phyloP scores from a whole-genome alignment of 2,797 vertebrate genomes.

The Odontamblyopus lacepedii region DNA sequence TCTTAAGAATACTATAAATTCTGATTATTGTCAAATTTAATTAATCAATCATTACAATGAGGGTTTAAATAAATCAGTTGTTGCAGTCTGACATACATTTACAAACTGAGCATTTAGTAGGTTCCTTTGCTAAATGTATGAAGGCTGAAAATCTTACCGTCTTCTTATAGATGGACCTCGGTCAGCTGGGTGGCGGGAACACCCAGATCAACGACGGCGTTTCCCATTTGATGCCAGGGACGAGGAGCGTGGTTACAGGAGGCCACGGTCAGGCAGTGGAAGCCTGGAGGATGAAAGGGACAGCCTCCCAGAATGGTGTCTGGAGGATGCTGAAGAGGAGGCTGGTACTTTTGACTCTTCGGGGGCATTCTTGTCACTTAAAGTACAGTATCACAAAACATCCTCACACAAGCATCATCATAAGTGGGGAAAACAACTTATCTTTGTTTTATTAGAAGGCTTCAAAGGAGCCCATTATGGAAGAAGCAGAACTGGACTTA shows the following conservation, averaged over 20 bases:
- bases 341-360: slow-evolving; percentile 99
- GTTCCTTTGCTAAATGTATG: background rate
- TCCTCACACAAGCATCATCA: background rate
- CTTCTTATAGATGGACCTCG: slow-evolving; percentile 81
- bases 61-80: background rate
- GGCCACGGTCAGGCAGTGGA: slow-evolving; percentile 90
- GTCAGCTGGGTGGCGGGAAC: slow-evolving; percentile 93
- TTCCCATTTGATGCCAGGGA: slow-evolving; percentile 96
- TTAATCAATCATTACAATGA: background rate
- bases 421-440: background rate
- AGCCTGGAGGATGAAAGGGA: slow-evolving; percentile 95
- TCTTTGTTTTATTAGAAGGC: slow-evolving; percentile 81
- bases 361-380: slow-evolving; percentile 94
- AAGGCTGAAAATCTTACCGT: background rate
- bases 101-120: background rate
- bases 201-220: slow-evolving; percentile 89
- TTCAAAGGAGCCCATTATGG: slow-evolving; percentile 94
- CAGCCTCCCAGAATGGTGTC: slow-evolving; percentile 96
- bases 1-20: background rate
- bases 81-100: background rate
- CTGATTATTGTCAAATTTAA: background rate
- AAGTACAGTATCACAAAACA: slow-evolving; percentile 72
- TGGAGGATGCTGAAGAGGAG: slow-evolving; percentile 97
- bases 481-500: slow-evolving; percentile 97
- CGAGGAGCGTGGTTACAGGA: slow-evolving; percentile 90